A percentile compares a stretch with the other conserved stretches of the same genome.
phyloP scores from a whole-genome alignment of 1,140 invertebrate genomes.

The Sarcophaga bullata region DNA sequence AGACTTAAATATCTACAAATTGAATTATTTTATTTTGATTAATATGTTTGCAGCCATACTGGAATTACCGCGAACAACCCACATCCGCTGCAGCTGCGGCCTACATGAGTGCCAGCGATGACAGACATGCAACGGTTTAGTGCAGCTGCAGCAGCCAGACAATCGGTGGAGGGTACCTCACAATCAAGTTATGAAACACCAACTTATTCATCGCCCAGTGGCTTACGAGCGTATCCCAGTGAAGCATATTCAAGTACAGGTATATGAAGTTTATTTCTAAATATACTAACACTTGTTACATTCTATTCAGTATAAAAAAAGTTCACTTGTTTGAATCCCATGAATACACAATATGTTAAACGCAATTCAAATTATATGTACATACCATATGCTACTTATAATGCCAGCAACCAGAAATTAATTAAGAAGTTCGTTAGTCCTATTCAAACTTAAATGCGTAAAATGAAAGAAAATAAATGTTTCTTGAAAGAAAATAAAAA shows the following conservation, averaged over 20 bases:
- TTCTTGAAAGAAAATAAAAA: background rate
- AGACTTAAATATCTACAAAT: too few species aligned
- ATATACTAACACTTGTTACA: background rate
- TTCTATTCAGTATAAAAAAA: background rate
- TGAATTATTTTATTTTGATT: too few species aligned
- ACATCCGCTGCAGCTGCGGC: conserved; percentile 57
- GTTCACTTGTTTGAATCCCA: background rate
- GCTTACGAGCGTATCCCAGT: conserved; percentile 60
- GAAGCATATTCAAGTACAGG: conserved; percentile 64
- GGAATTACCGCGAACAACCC: conserved; percentile 64
- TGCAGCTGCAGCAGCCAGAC: conserved; percentile 59
- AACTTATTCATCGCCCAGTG: conserved; percentile 63
- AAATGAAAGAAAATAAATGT: too few species aligned
- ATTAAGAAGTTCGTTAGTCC: too few species aligned
- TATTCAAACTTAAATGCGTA: too few species aligned
- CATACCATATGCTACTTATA: background rate
- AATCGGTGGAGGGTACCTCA: conserved; percentile 64
- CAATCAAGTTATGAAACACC: conserved; percentile 65
- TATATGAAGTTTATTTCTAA: conserved; percentile 44
- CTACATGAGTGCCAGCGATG: conserved; percentile 62
- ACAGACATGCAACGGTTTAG: conserved; percentile 59
- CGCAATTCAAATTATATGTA: background rate
- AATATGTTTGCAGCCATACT: conserved; percentile 53
- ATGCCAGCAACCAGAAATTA: too few species aligned
- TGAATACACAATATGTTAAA: background rate